Conservation (phyloP, 2,888 invertebrate species). For the Chironomus riparius region DNA sequence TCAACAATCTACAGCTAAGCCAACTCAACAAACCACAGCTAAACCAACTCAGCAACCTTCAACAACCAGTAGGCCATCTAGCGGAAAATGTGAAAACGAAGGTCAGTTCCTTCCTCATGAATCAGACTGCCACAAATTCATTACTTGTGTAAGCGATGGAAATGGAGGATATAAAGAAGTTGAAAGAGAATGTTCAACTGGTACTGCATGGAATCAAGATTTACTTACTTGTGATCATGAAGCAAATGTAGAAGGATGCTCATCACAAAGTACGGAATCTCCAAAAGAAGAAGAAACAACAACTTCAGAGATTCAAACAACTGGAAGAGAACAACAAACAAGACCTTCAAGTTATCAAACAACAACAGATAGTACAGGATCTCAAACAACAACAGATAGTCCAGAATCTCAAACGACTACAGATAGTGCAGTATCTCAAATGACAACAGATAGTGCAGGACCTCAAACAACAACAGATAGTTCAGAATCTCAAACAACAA, state of each 20-base stretch:
- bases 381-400: no score
- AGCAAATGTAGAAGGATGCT: constrained; percentile 30
- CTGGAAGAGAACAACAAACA: no score
- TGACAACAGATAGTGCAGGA: constrained; percentile 28
- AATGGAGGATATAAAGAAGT: constrained; percentile 45
- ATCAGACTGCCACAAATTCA: constrained; percentile 48
- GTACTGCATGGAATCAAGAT: constrained; percentile 61
- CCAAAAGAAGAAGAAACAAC: constrained; percentile 28
- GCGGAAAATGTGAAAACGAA: constrained; percentile 31
- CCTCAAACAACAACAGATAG: no score
- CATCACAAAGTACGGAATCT: constrained; percentile 31
- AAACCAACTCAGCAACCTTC: background rate
- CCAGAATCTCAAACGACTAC: background rate
- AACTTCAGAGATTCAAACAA: no score
- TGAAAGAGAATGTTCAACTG: constrained; percentile 55
- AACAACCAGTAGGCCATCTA: constrained; percentile 19
- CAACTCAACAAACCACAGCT: background rate
- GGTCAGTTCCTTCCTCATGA: constrained; percentile 14
- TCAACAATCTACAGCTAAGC: background rate
- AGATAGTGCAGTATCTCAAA: constrained; percentile 28
- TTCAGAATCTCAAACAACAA: no score
- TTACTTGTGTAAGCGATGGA: constrained; percentile 56
- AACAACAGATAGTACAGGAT: no score
- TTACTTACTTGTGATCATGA: constrained; percentile 50
- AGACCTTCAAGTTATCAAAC: no score